phyloP scores from a whole-genome alignment of 2,888 invertebrate genomes.

The Hoplodrina ambigua region DNA sequence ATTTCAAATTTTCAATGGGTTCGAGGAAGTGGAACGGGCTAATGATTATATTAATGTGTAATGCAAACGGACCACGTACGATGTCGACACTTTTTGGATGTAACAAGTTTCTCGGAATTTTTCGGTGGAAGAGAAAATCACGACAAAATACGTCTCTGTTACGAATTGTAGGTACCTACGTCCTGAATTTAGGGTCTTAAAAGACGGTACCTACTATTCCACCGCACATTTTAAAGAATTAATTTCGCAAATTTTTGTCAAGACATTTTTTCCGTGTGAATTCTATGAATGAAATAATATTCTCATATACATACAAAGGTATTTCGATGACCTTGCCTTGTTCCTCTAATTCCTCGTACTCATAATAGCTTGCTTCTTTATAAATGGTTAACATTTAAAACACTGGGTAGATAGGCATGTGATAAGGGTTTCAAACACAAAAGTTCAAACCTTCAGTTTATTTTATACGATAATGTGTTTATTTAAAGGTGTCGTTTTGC shows the following conservation, averaged over 20 bases:
- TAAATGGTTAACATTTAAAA: slow-evolving; percentile 17
- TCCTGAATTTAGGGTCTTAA: neutral
- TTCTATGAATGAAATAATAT: slow-evolving; percentile 20
- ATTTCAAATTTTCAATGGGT: slow-evolving; percentile 61
- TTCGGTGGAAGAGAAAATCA: slow-evolving; percentile 39
- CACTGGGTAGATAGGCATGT: slow-evolving; percentile 30
- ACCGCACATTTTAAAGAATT: neutral
- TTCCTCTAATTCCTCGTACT: slow-evolving; percentile 5
- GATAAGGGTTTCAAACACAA: slow-evolving; percentile 36
- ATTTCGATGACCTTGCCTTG: slow-evolving; percentile 26
- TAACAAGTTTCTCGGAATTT: slow-evolving; percentile 47
- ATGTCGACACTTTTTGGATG: slow-evolving; percentile 29
- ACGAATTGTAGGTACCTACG: neutral
- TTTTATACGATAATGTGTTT: slow-evolving; percentile 42
- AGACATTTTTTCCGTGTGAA: neutral
- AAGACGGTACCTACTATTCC: neutral
- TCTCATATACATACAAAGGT: slow-evolving; percentile 8
- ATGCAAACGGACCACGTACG: slow-evolving; percentile 41
- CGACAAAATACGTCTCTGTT: slow-evolving; percentile 4
- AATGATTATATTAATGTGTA: slow-evolving; percentile 59
- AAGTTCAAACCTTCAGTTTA: slow-evolving; percentile 35
- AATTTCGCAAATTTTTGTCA: neutral
- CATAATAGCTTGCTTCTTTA: slow-evolving; percentile 16
- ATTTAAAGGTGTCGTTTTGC: slow-evolving; percentile 60
- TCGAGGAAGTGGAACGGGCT: slow-evolving; percentile 55